Conservation (phyloP, 2,797 vertebrate species). For the Nasua narica region DNA sequence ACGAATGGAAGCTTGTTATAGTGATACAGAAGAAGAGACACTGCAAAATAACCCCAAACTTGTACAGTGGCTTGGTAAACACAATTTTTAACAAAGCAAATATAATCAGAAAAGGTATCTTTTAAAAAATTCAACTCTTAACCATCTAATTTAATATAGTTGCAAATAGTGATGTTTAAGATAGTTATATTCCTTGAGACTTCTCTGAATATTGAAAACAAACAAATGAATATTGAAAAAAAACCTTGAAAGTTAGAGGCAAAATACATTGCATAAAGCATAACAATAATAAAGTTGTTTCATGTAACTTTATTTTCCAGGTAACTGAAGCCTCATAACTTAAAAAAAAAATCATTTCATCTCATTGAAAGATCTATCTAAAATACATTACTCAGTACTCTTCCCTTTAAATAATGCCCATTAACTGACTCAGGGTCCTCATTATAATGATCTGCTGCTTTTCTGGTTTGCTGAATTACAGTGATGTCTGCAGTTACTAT, state of each 20-base stretch:
- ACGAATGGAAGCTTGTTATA: not conserved
- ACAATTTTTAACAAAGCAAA: not conserved
- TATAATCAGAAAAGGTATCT: not conserved
- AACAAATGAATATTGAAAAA: slow-evolving; percentile 3
- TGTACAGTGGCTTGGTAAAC: not conserved
- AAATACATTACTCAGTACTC: not conserved
- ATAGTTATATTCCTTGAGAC: not conserved
- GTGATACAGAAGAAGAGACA: not conserved
- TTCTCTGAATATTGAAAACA: not conserved
- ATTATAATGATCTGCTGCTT: not conserved
- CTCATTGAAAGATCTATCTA: slow-evolving; percentile 12
- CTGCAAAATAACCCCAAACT: not conserved
- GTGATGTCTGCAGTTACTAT: not conserved
- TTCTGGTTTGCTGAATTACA: not conserved
- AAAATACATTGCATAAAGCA: not conserved
- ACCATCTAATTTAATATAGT: not conserved
- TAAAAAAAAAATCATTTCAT: not conserved
- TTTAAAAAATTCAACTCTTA: not conserved
- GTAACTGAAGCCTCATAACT: slow-evolving; percentile 12
- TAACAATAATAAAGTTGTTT: not conserved
- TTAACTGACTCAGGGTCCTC: not conserved
- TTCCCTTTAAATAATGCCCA: slow-evolving; percentile 36
- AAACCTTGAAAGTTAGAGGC: slow-evolving; percentile 32
- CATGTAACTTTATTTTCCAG: slow-evolving; percentile 23
- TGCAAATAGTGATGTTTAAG: slow-evolving; percentile 38